Evolutionary conservation across 2,888 invertebrate species (phyloP).

Genomic region (Himalopsyche japonica): DNA sequence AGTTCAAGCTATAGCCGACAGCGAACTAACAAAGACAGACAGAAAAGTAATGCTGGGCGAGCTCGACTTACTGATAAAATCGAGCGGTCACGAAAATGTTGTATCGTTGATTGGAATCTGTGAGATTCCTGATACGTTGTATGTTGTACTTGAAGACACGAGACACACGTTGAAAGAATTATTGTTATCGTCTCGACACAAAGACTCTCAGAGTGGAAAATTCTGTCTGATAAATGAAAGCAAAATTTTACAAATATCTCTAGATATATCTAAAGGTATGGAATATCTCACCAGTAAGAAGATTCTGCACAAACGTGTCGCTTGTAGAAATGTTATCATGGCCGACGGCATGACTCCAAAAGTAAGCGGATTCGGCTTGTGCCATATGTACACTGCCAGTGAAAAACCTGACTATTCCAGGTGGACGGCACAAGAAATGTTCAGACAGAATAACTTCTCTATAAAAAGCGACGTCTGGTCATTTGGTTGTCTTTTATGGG

Average conservation of each 20-base stretch:
- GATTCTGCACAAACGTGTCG: slow-evolving; percentile 74
- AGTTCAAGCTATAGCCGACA: slow-evolving; percentile 69
- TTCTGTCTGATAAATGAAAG: slow-evolving; percentile 66
- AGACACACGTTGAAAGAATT: slow-evolving; percentile 71
- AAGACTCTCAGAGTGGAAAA: slow-evolving; percentile 58
- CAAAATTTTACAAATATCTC: slow-evolving; percentile 65
- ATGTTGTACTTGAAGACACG: slow-evolving; percentile 73
- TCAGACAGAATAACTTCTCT: slow-evolving; percentile 70
- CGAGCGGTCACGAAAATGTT: slow-evolving; percentile 72
- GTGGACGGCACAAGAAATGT: slow-evolving; percentile 80
- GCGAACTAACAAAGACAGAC: slow-evolving; percentile 57
- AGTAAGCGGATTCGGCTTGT: slow-evolving; percentile 74
- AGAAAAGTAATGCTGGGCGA: slow-evolving; percentile 67
- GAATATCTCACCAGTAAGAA: slow-evolving; percentile 68
- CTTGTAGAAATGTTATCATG: slow-evolving; percentile 72
- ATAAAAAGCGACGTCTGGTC: slow-evolving; percentile 82
- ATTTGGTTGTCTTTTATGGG: slow-evolving; percentile 82
- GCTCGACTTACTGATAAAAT: slow-evolving; percentile 70
- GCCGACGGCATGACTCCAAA: slow-evolving; percentile 69
- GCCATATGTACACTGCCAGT: slow-evolving; percentile 64
- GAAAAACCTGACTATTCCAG: slow-evolving; percentile 74
- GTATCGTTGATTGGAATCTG: slow-evolving; percentile 77
- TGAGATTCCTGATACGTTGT: slow-evolving; percentile 74
- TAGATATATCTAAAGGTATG: slow-evolving; percentile 73
- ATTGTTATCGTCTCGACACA: slow-evolving; percentile 64